A percentile compares a stretch with the other conserved stretches of the same genome.
Evolutionary conservation across 2,113 vertebrate species (phyloP).

Genomic region (Zosterops hypoxanthus): DNA sequence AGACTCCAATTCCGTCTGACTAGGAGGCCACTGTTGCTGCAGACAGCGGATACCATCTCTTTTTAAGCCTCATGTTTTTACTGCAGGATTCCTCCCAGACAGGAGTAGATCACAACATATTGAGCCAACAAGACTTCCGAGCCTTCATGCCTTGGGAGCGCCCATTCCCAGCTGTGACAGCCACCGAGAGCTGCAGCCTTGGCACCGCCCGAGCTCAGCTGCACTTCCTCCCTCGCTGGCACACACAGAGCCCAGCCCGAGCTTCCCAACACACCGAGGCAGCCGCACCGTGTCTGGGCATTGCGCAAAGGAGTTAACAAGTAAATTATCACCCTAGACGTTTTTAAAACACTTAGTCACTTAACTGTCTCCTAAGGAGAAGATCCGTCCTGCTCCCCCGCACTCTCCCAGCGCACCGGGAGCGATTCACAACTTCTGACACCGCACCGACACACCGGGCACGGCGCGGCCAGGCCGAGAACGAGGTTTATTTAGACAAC

Average conservation of each 20-base stretch:
- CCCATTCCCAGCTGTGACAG: not conserved
- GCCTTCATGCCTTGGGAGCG: not conserved
- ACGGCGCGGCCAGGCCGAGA: not conserved
- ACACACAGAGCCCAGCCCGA: not conserved
- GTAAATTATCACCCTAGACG: not conserved
- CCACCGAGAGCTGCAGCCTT: not conserved
- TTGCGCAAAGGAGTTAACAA: not conserved
- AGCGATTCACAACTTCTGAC: not conserved
- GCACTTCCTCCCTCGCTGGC: not conserved
- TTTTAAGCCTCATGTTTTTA: not conserved
- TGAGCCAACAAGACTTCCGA: not conserved
- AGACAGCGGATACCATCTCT: fast-evolving
- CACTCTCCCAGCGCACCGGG: fast-evolving
- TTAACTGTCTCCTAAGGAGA: not conserved
- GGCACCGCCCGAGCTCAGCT: not conserved
- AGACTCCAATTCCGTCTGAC: not conserved
- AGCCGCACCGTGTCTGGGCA: not conserved
- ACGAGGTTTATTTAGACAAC: not conserved
- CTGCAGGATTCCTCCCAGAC: not conserved
- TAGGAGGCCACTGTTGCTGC: not conserved
- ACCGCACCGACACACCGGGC: no score
- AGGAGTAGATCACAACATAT: not conserved
- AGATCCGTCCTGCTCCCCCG: not conserved
- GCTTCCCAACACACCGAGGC: not conserved
- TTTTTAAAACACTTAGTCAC: not conserved